Percentiles rank a stretch among this genome's conserved stretches.
phyloP scores from a whole-genome alignment of 2,113 vertebrate genomes.

The Dryoscopus gambensis region DNA sequence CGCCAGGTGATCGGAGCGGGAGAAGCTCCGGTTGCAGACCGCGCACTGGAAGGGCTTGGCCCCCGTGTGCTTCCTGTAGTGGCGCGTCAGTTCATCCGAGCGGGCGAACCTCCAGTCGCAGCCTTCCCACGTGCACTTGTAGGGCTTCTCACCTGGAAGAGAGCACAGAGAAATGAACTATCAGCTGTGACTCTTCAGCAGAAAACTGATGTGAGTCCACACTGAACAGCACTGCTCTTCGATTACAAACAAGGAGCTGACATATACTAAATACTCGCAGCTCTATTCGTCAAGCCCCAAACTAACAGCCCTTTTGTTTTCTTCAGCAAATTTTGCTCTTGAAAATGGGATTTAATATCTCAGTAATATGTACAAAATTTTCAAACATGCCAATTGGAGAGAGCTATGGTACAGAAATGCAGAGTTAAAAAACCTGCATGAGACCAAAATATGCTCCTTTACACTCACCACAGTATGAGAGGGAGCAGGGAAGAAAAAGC shows the following conservation, averaged over 20 bases:
- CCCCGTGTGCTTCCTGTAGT: conserved; percentile 96
- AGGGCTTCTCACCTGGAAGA: conserved; percentile 90
- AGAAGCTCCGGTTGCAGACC: conserved; percentile 93
- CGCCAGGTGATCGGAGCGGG: conserved; percentile 95
- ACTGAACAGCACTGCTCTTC: rapidly evolving
- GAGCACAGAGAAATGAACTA: neutral
- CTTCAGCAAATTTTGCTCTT: neutral
- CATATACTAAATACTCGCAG: neutral
- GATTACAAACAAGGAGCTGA: neutral
- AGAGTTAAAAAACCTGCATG: neutral
- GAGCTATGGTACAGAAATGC: neutral
- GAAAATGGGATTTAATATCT: neutral
- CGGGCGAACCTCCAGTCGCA: conserved; percentile 97
- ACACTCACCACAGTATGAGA: neutral
- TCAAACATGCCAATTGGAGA: neutral
- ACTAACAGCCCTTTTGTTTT: neutral
- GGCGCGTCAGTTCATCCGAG: conserved; percentile 94
- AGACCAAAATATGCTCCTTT: neutral
- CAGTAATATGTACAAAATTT: neutral
- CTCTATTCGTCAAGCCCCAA: neutral
- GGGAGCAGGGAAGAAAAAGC: neutral
- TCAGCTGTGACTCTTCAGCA: neutral
- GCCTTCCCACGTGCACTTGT: conserved; percentile 95
- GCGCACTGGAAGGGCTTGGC: conserved; percentile 96
- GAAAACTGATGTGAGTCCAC: rapidly evolving